Conservation (phyloP, 2,888 invertebrate species). For the Netelia melanura region DNA sequence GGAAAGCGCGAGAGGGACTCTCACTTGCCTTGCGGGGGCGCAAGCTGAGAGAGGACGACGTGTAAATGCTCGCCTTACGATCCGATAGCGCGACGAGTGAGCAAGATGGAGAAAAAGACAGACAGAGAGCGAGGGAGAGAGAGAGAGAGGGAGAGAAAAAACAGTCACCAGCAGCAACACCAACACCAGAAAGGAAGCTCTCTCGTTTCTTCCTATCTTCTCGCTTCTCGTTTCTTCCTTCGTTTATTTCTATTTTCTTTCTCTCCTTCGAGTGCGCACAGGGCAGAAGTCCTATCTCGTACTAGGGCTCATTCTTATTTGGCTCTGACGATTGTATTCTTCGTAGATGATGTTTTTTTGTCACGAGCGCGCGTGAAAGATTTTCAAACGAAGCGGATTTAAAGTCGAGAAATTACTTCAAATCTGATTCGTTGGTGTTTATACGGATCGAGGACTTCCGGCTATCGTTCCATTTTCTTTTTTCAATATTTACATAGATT, state of each 20-base stretch:
- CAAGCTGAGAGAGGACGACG: conserved; percentile 74
- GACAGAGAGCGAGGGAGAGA: too few species aligned
- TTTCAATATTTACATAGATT: neutral
- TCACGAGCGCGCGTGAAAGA: neutral
- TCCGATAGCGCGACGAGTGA: conserved; percentile 79
- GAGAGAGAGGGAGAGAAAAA: conserved; percentile 27
- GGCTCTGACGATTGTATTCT: neutral
- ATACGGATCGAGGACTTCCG: neutral
- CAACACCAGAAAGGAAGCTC: conserved; percentile 72
- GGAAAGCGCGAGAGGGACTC: conserved; percentile 55
- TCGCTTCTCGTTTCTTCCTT: conserved; percentile 58
- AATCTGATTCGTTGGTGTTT: neutral
- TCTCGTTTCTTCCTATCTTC: conserved; percentile 69
- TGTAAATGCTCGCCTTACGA: conserved; percentile 83
- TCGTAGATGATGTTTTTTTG: neutral
- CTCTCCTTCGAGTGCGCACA: conserved; percentile 12
- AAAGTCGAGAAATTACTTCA: neutral
- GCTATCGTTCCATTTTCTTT: neutral
- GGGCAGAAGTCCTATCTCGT: conserved; percentile 2
- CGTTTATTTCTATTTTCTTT: conserved; percentile 42
- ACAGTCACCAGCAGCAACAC: conserved; percentile 39
- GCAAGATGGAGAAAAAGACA: conserved; percentile 37
- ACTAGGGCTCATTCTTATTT: conserved; percentile 20
- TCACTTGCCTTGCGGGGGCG: conserved; percentile 77
- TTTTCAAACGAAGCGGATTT: neutral